Percentiles rank a stretch among this genome's conserved stretches.
Evolutionary conservation across 2,797 vertebrate genomes (phyloP).

Genomic region (Pipistrellus kuhlii): DNA sequence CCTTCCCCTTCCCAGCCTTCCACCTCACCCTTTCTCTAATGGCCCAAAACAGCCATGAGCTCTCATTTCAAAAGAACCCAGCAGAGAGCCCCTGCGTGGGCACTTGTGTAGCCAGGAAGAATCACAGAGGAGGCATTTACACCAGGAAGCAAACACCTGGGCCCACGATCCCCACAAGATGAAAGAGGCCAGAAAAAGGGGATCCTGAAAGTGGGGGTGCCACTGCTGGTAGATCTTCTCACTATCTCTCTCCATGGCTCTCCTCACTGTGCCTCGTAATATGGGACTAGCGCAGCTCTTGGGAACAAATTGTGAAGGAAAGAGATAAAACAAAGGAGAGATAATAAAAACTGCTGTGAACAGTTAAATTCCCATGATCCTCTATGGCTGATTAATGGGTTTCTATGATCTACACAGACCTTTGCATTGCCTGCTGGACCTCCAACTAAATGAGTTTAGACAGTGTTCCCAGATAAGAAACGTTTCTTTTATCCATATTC

Average conservation of each 20-base stretch:
- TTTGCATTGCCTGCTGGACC: constrained; percentile 76
- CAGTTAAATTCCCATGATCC: constrained; percentile 75
- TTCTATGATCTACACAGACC: constrained; percentile 79
- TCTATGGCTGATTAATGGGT: constrained; percentile 75
- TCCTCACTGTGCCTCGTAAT: constrained; percentile 35
- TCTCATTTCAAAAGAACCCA: background rate
- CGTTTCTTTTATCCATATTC: background rate
- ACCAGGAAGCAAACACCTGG: background rate
- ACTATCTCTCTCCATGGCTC: background rate
- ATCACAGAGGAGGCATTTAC: background rate
- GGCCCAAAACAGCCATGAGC: background rate
- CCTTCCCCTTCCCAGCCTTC: background rate
- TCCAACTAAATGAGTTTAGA: constrained; percentile 76
- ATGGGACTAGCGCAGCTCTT: background rate
- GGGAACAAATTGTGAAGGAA: constrained; percentile 59
- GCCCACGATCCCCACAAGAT: background rate
- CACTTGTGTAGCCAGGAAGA: background rate
- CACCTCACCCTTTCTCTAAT: background rate
- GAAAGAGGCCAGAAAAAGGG: background rate
- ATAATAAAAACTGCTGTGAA: constrained; percentile 59
- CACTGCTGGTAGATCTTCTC: accelerated
- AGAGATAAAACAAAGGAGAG: constrained; percentile 36
- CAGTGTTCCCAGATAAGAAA: constrained; percentile 66
- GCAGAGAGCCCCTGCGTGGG: background rate
- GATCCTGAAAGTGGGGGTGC: background rate